phyloP scores from a whole-genome alignment of 2,797 vertebrate genomes.

The Muraenolepis orangiensis region DNA sequence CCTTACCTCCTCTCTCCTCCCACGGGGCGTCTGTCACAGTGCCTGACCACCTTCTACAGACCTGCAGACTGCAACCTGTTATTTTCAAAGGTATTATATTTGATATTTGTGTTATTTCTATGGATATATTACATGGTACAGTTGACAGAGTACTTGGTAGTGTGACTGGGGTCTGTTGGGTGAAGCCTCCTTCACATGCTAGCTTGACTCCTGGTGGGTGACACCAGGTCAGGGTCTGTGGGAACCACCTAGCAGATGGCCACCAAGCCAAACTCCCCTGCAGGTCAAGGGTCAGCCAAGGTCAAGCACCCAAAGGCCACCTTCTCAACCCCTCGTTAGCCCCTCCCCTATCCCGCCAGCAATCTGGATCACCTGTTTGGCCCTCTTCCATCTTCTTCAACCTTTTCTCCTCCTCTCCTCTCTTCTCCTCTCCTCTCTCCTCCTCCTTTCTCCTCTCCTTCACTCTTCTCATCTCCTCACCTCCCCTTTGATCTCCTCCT shows the following conservation, averaged over 20 bases:
- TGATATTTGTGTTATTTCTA: neutral
- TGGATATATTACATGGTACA: neutral
- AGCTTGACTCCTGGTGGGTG: neutral
- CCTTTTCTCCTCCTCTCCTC: neutral
- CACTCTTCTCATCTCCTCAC: neutral
- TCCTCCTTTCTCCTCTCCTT: too few relatives aligned
- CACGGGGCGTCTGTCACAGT: constrained; percentile 82
- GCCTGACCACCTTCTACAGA: constrained; percentile 90
- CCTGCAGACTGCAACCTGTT: constrained; percentile 90
- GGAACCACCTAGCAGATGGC: constrained; percentile 45
- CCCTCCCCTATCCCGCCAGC: constrained; percentile 12
- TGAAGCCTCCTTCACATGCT: neutral
- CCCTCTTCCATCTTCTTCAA: too few relatives aligned
- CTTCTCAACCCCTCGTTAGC: neutral
- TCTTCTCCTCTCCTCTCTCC: neutral
- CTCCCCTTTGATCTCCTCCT: neutral
- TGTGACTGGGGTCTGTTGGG: neutral
- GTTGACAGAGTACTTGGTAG: neutral
- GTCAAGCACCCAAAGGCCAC: constrained; percentile 7
- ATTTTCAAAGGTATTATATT: constrained; percentile 98
- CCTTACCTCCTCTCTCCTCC: constrained; percentile 61
- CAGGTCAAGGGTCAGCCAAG: constrained; percentile 43
- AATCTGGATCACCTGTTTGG: neutral
- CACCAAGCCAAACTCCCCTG: neutral
- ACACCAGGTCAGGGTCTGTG: constrained; percentile 14